These are phyloP conservation scores for Diogma glabrata DNA, from an alignment of 2,888 invertebrate genomes.

Conservation along the genomic window DNA sequence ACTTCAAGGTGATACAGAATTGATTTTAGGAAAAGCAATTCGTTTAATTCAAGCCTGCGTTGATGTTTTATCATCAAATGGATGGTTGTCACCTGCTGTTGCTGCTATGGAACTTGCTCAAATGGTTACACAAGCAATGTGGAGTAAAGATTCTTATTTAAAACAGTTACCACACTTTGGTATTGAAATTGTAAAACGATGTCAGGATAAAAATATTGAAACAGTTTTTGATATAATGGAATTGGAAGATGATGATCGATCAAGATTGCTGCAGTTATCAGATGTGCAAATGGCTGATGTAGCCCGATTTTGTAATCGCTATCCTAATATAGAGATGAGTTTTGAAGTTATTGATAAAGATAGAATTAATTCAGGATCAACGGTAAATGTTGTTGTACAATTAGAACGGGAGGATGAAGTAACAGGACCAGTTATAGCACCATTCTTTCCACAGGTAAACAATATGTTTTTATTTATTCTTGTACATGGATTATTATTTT, in stretches of 20 bases:
- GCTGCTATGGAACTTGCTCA: constrained; percentile 99
- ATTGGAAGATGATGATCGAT: constrained; percentile 74
- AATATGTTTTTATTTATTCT: background rate
- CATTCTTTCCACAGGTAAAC: constrained; percentile 89
- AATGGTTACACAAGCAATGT: constrained; percentile 99
- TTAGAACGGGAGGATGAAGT: constrained; percentile 95
- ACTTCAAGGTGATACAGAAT: constrained; percentile 89
- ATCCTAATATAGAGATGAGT: constrained; percentile 94
- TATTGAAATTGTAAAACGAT: constrained; percentile 75
- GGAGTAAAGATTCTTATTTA: constrained; percentile 96
- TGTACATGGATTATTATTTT: no score
- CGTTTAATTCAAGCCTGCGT: constrained; percentile 91
- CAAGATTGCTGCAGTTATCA: constrained; percentile 63
- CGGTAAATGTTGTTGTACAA: constrained; percentile 81
- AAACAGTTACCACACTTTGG: constrained; percentile 95
- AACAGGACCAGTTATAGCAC: constrained; percentile 93
- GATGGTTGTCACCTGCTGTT: constrained; percentile 96
- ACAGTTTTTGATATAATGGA: constrained; percentile 70
- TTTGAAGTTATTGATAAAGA: constrained; percentile 82
- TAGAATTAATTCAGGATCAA: constrained; percentile 64
- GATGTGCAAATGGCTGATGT: constrained; percentile 94
- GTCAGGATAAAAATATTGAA: constrained; percentile 64
- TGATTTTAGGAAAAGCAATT: constrained; percentile 72
- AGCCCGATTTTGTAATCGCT: constrained; percentile 95
- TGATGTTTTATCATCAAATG: constrained; percentile 87